phyloP scores from a whole-genome alignment of 2,797 vertebrate species.

The Sebastes baramenuke region DNA sequence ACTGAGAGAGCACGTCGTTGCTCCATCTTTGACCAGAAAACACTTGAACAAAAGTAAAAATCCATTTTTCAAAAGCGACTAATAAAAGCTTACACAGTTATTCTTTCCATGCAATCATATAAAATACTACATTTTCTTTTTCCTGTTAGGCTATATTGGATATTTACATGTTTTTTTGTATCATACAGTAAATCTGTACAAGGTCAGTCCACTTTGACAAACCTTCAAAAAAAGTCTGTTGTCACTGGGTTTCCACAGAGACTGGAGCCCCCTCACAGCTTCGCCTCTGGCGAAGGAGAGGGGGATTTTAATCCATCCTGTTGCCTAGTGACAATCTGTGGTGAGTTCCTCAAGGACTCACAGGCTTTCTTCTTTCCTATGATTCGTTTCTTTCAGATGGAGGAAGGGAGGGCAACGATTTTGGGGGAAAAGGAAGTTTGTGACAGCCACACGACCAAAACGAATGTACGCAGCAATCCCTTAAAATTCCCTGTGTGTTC shows the following conservation, averaged over 20 bases:
- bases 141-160: constrained; percentile 89
- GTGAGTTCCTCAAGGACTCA: constrained; percentile 61
- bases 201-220: constrained; percentile 60
- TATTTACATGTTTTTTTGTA: constrained; percentile 86
- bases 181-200: constrained; percentile 94
- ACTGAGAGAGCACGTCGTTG: constrained; percentile 39
- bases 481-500: constrained; percentile 5
- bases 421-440: constrained; percentile 11
- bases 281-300: constrained; percentile 21
- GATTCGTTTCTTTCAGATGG: constrained; percentile 48
- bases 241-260: constrained; percentile 50
- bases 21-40: constrained; percentile 78
- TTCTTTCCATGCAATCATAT: constrained; percentile 92
- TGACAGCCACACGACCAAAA: constrained; percentile 22
- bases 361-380: constrained; percentile 58
- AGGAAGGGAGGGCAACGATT: constrained; percentile 24
- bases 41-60: constrained; percentile 85
- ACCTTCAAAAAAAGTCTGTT: constrained; percentile 47
- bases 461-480: constrained; percentile 26
- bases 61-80: constrained; percentile 85
- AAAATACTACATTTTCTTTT: constrained; percentile 90
- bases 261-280: constrained; percentile 17
- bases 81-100: constrained; percentile 88
- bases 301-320: constrained; percentile 44
- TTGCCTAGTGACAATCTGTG: constrained; percentile 55